Evolutionary conservation across 2,797 vertebrate species (phyloP).

Genomic region (Catostomus latipinnis): DNA sequence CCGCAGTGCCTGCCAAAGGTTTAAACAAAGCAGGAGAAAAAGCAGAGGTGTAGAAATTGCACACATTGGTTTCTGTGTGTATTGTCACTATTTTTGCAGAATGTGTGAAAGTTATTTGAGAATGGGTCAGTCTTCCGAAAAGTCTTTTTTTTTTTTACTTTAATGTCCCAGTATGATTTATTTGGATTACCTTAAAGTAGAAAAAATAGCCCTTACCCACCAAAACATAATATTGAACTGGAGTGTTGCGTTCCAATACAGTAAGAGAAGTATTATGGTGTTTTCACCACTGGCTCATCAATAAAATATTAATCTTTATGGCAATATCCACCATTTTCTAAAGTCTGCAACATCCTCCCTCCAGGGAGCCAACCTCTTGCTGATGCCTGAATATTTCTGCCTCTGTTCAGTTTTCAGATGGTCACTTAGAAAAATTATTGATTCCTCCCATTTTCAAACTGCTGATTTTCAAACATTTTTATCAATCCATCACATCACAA

Average conservation of each 20-base stretch:
- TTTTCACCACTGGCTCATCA: constrained; percentile 39
- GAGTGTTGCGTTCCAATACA: not conserved
- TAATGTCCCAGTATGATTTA: not conserved
- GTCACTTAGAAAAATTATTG: constrained; percentile 38
- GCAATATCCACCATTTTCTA: constrained; percentile 49
- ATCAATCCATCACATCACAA: constrained; percentile 31
- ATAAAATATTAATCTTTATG: constrained; percentile 52
- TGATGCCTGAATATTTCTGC: constrained; percentile 45
- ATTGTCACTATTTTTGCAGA: no score
- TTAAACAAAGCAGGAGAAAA: no score
- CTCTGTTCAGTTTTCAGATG: constrained; percentile 11
- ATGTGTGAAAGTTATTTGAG: no score
- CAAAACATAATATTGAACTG: not conserved
- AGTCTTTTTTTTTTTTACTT: not conserved
- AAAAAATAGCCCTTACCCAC: not conserved
- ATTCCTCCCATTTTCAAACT: constrained; percentile 38
- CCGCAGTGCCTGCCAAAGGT: no score
- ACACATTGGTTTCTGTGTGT: no score
- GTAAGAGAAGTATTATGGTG: not conserved
- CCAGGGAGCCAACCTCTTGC: constrained; percentile 32
- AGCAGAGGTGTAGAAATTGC: no score
- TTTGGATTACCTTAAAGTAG: not conserved
- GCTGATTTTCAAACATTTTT: constrained; percentile 36
- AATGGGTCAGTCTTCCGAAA: no score
- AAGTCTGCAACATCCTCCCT: constrained; percentile 36